Percentiles rank a stretch among this genome's conserved stretches.
phyloP scores from a whole-genome alignment of 1,140 invertebrate species.

The Eupristina koningsbergeri region DNA sequence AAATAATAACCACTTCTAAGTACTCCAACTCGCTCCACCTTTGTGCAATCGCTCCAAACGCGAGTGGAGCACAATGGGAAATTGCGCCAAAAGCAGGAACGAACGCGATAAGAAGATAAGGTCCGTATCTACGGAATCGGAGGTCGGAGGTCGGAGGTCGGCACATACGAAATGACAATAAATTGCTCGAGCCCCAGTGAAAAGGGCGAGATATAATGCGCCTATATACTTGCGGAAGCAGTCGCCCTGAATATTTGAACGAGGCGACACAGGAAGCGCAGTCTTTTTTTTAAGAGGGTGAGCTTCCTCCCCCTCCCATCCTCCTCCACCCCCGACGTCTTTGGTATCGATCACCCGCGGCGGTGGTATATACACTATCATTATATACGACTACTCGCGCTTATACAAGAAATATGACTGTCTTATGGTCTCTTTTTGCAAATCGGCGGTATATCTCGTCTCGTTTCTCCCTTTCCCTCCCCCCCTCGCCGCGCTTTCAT shows the following conservation, averaged over 20 bases:
- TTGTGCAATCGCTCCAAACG: neutral
- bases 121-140: neutral
- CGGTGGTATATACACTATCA: neutral
- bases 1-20: neutral
- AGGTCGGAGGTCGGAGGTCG: too few species aligned
- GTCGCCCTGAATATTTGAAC: conserved; percentile 3
- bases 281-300: neutral
- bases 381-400: neutral
- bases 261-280: too few species aligned
- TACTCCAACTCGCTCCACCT: neutral
- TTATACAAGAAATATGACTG: neutral
- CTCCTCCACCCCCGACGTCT: neutral
- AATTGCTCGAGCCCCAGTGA: neutral
- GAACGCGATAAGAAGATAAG: neutral
- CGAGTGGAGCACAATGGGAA: too few species aligned
- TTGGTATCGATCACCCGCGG: neutral
- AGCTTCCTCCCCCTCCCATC: neutral
- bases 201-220: neutral
- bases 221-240: neutral
- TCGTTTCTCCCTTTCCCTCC: neutral
- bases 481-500: neutral
- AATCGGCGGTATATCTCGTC: conserved; percentile 3
- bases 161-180: neutral
- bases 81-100: neutral
- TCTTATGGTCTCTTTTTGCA: neutral